Base-by-base conservation (phyloP, 2,888 invertebrate genomes). In the Glaucopsyche alexis region DNA sequence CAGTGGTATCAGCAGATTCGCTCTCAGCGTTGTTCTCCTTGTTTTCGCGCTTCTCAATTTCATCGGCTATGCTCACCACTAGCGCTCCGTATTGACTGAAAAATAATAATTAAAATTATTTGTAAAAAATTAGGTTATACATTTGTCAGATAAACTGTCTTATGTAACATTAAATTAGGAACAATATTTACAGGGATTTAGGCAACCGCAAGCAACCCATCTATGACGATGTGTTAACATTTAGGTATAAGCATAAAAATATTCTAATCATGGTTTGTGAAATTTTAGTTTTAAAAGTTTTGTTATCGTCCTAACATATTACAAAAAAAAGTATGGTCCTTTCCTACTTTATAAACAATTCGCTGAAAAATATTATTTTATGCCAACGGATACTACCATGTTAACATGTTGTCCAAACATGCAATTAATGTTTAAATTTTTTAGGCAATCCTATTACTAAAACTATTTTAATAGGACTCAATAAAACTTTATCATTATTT, bases 71-170 rank as follows among this genome's bases (percentile, higher is more conserved):
- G 80, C 88, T 90, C 73, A 93, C 92, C 71, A 93, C 93, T 75
- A 93, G 79, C 3, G 88, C 89, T 9, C 93, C 93, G 74, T 92
- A 93, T 83, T 93, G 92, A 81, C 93, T 93, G 87, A 29, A 76
- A 76, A 77, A 29, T 2, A 47, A 47, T n/a, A 7, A 45, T 13
- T 4, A 47, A 8, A 29, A 29, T 29, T 19, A 49, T 13, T 7
- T 16, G 19, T 67, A 29, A 47, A 67, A 1, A 67, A 14, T 13
- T 9, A 3, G 29, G 29, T 29, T 29, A n/a, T 7, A 7, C 65
- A 14, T 40, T 14, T 7, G 14, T 64, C 19, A 38, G 14, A 52
- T 16, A 16, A n/a, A 52, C 52, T 16, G n/a, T 9, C 16, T 3
- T 29, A 29, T 29, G 4, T 3, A 3, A 29, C 29, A 29, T 29